These are phyloP conservation scores for Galeopsomyia nigrocyanea DNA, from an alignment of 2,888 invertebrate genomes.

Conservation along the genomic window DNA sequence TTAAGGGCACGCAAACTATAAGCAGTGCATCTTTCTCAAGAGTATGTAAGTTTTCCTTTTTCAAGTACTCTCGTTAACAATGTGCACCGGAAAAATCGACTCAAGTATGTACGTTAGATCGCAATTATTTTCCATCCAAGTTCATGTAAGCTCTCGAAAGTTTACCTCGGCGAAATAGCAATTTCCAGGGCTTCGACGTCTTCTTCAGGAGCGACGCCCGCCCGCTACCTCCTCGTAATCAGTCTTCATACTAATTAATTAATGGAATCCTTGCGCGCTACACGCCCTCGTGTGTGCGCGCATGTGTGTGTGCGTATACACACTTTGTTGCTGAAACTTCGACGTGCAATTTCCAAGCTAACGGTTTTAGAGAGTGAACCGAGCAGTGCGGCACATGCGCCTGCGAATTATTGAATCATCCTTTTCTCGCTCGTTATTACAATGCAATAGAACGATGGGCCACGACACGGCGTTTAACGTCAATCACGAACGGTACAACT, in stretches of 20 bases:
- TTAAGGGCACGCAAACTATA: constrained; percentile 16
- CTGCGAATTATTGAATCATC: neutral
- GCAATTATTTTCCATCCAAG: neutral
- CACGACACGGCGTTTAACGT: constrained; percentile 43
- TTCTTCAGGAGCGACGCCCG: too few relatives aligned
- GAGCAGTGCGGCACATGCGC: neutral
- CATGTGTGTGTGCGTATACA: neutral
- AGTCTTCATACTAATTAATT: constrained; percentile 60
- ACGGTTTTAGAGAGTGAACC: too few relatives aligned
- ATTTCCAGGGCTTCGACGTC: constrained; percentile 29
- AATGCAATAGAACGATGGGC: neutral
- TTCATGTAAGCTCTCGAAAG: neutral
- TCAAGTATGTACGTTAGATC: too few relatives aligned
- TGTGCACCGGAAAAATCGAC: too few relatives aligned
- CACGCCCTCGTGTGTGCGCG: constrained; percentile 31
- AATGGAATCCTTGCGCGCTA: constrained; percentile 52
- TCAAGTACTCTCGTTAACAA: too few relatives aligned
- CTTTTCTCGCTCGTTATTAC: neutral
- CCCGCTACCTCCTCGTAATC: constrained; percentile 57
- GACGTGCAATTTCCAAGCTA: constrained; percentile 19
- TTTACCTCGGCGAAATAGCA: constrained; percentile 12
- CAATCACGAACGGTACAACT: constrained; percentile 43
- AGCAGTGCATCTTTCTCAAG: neutral
- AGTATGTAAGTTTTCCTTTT: too few relatives aligned
- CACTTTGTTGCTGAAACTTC: neutral